phyloP scores from a whole-genome alignment of 2,888 invertebrate species.

The Drosophila melanosoma region DNA sequence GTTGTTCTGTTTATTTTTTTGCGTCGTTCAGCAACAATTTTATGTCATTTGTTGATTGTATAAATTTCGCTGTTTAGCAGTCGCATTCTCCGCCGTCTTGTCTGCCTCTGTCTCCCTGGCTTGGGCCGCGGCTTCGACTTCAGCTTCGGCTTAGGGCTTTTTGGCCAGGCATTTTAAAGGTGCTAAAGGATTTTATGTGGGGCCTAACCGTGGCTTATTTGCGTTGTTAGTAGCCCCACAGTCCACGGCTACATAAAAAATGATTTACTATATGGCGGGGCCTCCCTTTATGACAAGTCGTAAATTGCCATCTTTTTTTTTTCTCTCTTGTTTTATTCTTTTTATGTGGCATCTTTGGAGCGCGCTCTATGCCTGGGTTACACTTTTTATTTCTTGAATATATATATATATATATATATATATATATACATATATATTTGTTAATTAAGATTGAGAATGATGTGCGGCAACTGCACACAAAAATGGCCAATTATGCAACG shows the following conservation, averaged over 20 bases:
- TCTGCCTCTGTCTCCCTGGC: constrained; percentile 29
- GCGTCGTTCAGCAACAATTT: constrained; percentile 65
- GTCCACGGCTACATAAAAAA: constrained; percentile 75
- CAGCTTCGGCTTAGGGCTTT: constrained; percentile 13
- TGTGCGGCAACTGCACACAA: constrained; percentile 76
- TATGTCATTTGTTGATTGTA: constrained; percentile 79
- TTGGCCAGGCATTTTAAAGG: constrained; percentile 68
- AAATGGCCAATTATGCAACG: constrained; percentile 78
- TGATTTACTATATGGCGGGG: constrained; percentile 80
- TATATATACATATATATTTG: constrained; percentile 72
- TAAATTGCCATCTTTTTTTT: constrained; percentile 71
- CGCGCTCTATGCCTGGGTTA: constrained; percentile 33
- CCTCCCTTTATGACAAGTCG: constrained; percentile 80
- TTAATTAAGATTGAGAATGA: constrained; percentile 79
- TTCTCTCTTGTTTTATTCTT: not conserved
- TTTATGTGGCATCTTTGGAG: constrained; percentile 47
- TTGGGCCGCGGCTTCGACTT: not conserved
- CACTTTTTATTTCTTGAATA: constrained; percentile 57
- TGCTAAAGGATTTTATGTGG: constrained; percentile 80
- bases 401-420: constrained; percentile 43
- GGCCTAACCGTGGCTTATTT: constrained; percentile 78
- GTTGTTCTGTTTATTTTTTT: constrained; percentile 29
- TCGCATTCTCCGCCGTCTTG: constrained; percentile 27
- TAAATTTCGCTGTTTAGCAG: constrained; percentile 75
- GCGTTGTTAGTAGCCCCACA: constrained; percentile 65